Base-by-base conservation (phyloP, 2,797 vertebrate genomes). In the Peromyscus melanophrys region DNA sequence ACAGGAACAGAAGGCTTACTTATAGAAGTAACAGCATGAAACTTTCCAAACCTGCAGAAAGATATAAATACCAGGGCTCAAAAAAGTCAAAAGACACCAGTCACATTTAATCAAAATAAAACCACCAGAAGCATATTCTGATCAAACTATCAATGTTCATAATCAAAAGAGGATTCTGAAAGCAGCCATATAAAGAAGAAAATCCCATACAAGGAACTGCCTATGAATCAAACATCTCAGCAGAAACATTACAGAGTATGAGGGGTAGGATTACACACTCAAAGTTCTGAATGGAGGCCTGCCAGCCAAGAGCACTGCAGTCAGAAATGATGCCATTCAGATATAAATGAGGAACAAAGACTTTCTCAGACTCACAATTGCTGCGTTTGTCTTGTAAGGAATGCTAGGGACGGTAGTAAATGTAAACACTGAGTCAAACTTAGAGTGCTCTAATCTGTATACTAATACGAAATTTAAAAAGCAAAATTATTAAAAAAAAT, bases 1-100 rank as follows among this genome's bases (percentile, higher is more conserved):
- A 67, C 71, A 69, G 12, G 55, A n/a, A 27, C 27, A 89, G 34
- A 34, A 61, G n/a, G 13, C 13, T 92, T 69, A 92, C 17, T 89
- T 59, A 67, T 49, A 89, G 37, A 92, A 92, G n/a, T 14, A 52
- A 89, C 59, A 89, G 8, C 52, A 86, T 37, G 19, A 80, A 84
- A 84, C 5, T 40, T 84, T 40, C 37, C 40, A 84, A 93, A n/a
- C 61, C 31, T 92, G n/a, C 27, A 92, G 46, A 59, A 89, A 89
- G 34, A 82, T 59, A 43, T 52, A 46, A 77, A 83, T 69, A 84
- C 49, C 13, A 40, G 87, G 40, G 71, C 52, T 69, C 40, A 95
- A 37, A 34, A 59, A 89, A 59, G 6, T 34, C 73, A 90, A 92
- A 92, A 49, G 17, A 67, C 12, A 76, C 1, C 25, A 89, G 23